Evolutionary conservation across 2,797 vertebrate genomes (phyloP), one percentile per base, ranked within the genome.

Genomic region (Muscicapa striata): DNA sequence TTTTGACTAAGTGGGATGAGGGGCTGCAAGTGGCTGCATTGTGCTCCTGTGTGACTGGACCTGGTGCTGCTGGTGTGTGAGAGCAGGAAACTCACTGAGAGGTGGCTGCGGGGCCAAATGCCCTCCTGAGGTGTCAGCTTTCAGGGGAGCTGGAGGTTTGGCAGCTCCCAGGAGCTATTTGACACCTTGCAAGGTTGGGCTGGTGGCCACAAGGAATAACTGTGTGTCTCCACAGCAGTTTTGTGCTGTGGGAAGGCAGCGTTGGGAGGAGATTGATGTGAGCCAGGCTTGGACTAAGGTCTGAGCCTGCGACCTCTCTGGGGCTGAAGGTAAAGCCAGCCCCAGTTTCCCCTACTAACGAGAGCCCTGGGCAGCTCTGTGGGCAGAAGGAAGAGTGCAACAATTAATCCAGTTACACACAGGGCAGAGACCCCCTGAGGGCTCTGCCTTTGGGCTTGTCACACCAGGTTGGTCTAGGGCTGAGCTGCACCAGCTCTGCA

Each of bases 321-420:
- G 23, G 32, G 78, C 70, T 40, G 61, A 24, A 45, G 55, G 24
- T 27, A 18, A 57, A 80, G 59, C 0, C 12, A 89, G 24, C 27
- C 27, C 1, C 5, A 29, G 36, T 46, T 14, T 10, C 16, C 9
- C 2, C 7, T 30, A 0, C 21, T 32, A 22, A 26, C 0, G 1
- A 40, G 51, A 67, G n/a, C 10, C 54, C 51, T 58, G 49, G n/a
- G 24, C 45, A 14, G 18, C 36, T 54, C 24, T 18, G 23, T 15
- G 74, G 20, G 10, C 3, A 5, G 13, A 5, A 7, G 40, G 72
- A 57, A 11, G 15, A 36, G 45, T 2, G 18, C 6, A 6, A 5
- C 45, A 29, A 16, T 74, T 52, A 61, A 77, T 49, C 10, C 38
- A 64, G 40, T 20, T 24, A 10, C 0, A 1, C 5, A 11, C 10